Percentiles rank a stretch among this genome's conserved stretches.
phyloP scores from a whole-genome alignment of 2,888 invertebrate species.

The Drosophila stalkeri region DNA sequence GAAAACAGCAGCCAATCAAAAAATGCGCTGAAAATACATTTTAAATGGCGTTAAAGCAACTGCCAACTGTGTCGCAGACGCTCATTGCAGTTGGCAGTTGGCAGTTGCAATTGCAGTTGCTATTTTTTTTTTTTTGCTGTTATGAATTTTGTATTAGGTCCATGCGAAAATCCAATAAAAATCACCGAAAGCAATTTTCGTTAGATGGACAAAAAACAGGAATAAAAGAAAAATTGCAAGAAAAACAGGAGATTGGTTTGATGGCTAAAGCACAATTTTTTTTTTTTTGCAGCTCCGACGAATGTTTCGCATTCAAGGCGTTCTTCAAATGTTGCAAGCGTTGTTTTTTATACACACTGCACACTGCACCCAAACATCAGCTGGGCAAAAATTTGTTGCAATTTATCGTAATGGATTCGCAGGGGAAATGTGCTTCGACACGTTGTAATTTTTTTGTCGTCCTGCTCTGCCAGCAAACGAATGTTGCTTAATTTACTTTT shows the following conservation, averaged over 20 bases:
- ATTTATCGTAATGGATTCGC: conserved; percentile 55
- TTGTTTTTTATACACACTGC: conserved; percentile 8
- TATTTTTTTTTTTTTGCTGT: conserved; percentile 55
- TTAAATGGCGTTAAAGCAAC: conserved; percentile 54
- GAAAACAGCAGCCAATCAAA: conserved; percentile 57
- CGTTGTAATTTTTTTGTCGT: conserved; percentile 7
- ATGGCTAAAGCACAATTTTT: conserved; percentile 19
- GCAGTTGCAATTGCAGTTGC: conserved; percentile 41
- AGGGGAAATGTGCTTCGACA: conserved; percentile 25
- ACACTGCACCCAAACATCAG: not conserved
- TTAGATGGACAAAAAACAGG: conserved; percentile 36
- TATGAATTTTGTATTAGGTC: conserved; percentile 76
- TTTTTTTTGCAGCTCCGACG: not conserved
- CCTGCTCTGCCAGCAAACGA: conserved; percentile 26
- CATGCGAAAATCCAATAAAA: conserved; percentile 78
- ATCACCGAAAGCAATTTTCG: conserved; percentile 76
- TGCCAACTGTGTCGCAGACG: conserved; percentile 14
- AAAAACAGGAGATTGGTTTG: conserved; percentile 46
- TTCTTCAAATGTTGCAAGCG: conserved; percentile 25
- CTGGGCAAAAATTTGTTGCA: conserved; percentile 49
- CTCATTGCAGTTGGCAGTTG: conserved; percentile 5
- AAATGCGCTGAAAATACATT: conserved; percentile 49
- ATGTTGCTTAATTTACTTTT: conserved; percentile 68
- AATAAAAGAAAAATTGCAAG: conserved; percentile 9
- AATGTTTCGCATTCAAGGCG: conserved; percentile 20